These are phyloP conservation scores for Ochropacha duplaris DNA, from an alignment of 2,888 invertebrate species.

Conservation along the genomic window DNA sequence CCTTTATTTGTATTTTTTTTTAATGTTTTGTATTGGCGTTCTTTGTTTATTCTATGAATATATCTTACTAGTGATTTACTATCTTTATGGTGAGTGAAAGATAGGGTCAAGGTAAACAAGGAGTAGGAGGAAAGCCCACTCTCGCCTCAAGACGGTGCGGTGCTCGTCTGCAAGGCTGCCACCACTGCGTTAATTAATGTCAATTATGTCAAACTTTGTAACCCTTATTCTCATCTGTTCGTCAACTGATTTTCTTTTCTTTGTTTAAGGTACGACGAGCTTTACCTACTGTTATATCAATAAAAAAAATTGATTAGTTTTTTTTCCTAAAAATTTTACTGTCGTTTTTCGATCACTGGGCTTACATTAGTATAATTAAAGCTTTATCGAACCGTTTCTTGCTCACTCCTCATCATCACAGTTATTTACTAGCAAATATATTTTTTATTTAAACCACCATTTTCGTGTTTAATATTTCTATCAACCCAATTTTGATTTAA, in stretches of 20 bases:
- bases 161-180: conserved; percentile 51
- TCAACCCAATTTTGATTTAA: no score
- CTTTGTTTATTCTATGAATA: background rate
- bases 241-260: no score
- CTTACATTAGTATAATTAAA: no score
- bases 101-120: conserved; percentile 31
- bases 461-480: background rate
- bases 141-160: conserved; percentile 29
- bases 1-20: conserved; percentile 33
- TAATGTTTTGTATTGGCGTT: background rate
- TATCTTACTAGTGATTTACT: background rate
- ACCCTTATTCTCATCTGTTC: no score
- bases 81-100: conserved; percentile 20
- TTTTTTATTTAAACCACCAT: background rate
- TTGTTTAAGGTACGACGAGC: no score
- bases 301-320: no score
- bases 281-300: no score
- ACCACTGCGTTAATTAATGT: conserved; percentile 19
- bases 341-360: no score
- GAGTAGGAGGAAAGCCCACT: conserved; percentile 45
- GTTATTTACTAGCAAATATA: background rate
- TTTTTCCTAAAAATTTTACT: no score
- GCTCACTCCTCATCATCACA: background rate
- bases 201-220: conserved; percentile 14
- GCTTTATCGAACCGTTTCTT: background rate